phyloP scores from a whole-genome alignment of 2,113 vertebrate species.

The Copsychus sechellarum region DNA sequence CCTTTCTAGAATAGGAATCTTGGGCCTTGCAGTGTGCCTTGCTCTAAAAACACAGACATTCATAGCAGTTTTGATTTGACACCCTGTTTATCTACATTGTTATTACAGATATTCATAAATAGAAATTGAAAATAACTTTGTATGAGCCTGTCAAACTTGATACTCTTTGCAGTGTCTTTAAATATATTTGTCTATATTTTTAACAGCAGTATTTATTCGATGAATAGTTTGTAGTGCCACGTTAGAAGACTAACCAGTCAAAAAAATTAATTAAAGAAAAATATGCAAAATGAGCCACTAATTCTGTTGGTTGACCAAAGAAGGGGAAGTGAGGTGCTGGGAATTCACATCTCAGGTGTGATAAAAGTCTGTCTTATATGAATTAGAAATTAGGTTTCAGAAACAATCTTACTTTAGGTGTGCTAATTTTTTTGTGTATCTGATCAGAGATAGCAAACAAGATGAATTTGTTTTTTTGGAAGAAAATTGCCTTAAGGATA shows the following conservation, averaged over 20 bases:
- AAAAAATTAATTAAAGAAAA: not conserved
- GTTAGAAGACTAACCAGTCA: not conserved
- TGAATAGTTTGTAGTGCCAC: not conserved
- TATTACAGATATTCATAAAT: not conserved
- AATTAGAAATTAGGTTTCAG: not conserved
- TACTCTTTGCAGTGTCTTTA: not conserved
- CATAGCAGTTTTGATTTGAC: not conserved
- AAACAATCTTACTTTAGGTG: not conserved
- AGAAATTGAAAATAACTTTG: not conserved
- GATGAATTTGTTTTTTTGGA: not conserved
- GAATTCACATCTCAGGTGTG: not conserved
- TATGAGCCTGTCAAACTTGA: not conserved
- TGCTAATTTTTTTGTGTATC: fast-evolving
- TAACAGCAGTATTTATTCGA: not conserved
- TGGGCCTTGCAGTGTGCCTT: not conserved
- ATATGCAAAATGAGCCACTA: not conserved
- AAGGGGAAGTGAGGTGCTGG: not conserved
- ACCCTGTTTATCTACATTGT: not conserved
- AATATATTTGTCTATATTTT: not conserved
- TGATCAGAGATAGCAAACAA: not conserved
- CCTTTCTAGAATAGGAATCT: not conserved
- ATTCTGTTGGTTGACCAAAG: not conserved
- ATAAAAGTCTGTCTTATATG: not conserved
- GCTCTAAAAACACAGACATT: not conserved
- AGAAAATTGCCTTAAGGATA: not conserved